Evolutionary conservation across 2,797 vertebrate genomes (phyloP), one percentile per base, ranked within the genome.

Genomic region (Sebastes alutus): DNA sequence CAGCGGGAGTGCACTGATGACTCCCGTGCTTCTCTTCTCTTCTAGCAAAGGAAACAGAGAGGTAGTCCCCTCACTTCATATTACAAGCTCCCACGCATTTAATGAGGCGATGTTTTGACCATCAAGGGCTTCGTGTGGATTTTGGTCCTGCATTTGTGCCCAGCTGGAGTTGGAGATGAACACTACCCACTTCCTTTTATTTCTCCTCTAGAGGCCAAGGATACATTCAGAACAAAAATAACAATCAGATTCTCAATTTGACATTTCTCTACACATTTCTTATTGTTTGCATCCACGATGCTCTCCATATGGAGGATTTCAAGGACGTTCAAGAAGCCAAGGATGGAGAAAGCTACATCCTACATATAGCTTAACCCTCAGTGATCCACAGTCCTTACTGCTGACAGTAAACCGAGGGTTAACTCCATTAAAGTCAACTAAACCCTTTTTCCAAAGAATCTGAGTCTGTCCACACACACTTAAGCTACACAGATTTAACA

Each of bases 351-450:
- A 2, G 16, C 18, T n/a, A 20, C 27, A 54, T 29, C 14, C n/a
- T 20, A 14, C 12, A 0, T 46, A 4, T 7, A 64, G 35, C 49
- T 60, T 52, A 80, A 56, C 64, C 67, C 58, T 54, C 29, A 14
- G 29, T 12, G 38, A 72, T 29, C 32, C 56, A 46, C 52, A 68
- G 30, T 60, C 64, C 62, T 69, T 62, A 35, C 27, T 22, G 4
- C 75, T 25, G 38, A 83, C 55, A 59, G 29, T 58, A 69, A 80
- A 32, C 60, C 3, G 18, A 61, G 61, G 66, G 66, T 75, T 76
- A 78, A 72, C 58, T 27, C 73, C 35, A 63, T 75, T 69, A 55
- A 75, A 79, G 58, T 60, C n/a, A 56, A 65, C 32, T 73, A 66
- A 77, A 78, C 46, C 38, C 6, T 20, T 81, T 78, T 83, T 49